Percentiles rank a stretch among this genome's conserved stretches.
phyloP scores from a whole-genome alignment of 2,888 invertebrate species.

The Agrotis puta region DNA sequence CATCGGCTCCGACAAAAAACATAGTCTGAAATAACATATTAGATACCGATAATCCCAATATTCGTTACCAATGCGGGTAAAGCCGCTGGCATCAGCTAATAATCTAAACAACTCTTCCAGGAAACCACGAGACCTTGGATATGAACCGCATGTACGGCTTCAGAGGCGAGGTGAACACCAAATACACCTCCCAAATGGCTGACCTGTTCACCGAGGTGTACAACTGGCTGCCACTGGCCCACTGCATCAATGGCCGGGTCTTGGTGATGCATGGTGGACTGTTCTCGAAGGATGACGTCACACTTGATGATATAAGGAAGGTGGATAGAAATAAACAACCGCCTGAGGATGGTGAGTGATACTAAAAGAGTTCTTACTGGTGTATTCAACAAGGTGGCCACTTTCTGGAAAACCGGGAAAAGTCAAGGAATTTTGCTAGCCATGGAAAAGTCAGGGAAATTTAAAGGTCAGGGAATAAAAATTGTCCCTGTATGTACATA shows the following conservation, averaged over 20 bases:
- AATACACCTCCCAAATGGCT: slow-evolving; percentile 98
- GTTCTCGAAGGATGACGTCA: slow-evolving; percentile 98
- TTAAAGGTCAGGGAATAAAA: no score
- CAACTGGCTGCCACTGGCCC: slow-evolving; percentile 98
- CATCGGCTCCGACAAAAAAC: no score
- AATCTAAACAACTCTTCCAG: slow-evolving; percentile 84
- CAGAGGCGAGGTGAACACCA: slow-evolving; percentile 99
- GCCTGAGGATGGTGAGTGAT: slow-evolving; percentile 95
- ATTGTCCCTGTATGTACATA: no score
- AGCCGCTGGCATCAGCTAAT: no score
- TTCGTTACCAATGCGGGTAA: no score
- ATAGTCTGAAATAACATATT: no score
- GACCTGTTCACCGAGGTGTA: slow-evolving; percentile 99
- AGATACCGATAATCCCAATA: no score
- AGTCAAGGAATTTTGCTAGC: no score
- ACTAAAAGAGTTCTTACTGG: neutral
- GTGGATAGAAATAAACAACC: slow-evolving; percentile 98
- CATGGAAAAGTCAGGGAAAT: no score
- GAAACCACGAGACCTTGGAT: slow-evolving; percentile 99
- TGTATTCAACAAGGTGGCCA: no score
- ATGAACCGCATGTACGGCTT: slow-evolving; percentile 99
- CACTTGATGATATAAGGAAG: slow-evolving; percentile 97
- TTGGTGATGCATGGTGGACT: slow-evolving; percentile 99
- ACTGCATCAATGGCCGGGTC: slow-evolving; percentile 96
- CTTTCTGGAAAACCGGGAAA: neutral